phyloP scores from a whole-genome alignment of 2,113 vertebrate species.

The Callocephalon fimbriatum region DNA sequence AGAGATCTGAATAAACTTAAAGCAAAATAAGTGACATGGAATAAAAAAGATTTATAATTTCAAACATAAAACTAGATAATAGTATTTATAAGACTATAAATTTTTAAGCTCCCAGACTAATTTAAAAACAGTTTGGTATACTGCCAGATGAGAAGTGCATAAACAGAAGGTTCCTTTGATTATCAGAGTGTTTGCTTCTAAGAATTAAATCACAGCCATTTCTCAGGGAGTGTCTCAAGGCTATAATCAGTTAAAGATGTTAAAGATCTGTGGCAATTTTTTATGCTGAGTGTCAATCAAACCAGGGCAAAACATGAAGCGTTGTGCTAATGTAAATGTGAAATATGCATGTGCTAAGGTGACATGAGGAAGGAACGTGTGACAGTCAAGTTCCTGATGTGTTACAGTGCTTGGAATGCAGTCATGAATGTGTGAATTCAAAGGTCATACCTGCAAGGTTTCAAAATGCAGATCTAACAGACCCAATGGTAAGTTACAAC shows the following conservation, averaged over 20 bases:
- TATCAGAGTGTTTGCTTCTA: constrained; percentile 64
- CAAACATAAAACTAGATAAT: constrained; percentile 34
- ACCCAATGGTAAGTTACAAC: neutral
- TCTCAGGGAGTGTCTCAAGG: constrained; percentile 53
- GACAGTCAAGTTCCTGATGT: neutral
- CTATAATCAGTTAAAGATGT: constrained; percentile 71
- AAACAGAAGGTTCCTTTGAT: constrained; percentile 66
- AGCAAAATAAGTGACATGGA: constrained; percentile 1
- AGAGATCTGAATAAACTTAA: constrained; percentile 17
- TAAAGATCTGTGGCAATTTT: constrained; percentile 59
- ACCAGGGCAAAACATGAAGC: constrained; percentile 17
- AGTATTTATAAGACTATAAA: constrained; percentile 48
- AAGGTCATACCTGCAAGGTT: neutral
- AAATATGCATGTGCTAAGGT: constrained; percentile 38
- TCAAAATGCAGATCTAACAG: neutral
- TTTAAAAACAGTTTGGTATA: constrained; percentile 59
- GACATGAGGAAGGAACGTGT: neutral
- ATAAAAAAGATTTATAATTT: constrained; percentile 24
- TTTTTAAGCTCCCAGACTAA: constrained; percentile 57
- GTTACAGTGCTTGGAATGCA: neutral
- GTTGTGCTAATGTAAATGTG: constrained; percentile 18
- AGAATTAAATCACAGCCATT: constrained; percentile 63
- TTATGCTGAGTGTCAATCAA: constrained; percentile 57
- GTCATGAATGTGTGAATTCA: neutral
- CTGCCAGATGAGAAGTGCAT: constrained; percentile 41